A percentile compares a stretch with the other conserved stretches of the same genome.
Evolutionary conservation across 2,797 vertebrate species (phyloP).

Genomic region (Coregonus sp.): DNA sequence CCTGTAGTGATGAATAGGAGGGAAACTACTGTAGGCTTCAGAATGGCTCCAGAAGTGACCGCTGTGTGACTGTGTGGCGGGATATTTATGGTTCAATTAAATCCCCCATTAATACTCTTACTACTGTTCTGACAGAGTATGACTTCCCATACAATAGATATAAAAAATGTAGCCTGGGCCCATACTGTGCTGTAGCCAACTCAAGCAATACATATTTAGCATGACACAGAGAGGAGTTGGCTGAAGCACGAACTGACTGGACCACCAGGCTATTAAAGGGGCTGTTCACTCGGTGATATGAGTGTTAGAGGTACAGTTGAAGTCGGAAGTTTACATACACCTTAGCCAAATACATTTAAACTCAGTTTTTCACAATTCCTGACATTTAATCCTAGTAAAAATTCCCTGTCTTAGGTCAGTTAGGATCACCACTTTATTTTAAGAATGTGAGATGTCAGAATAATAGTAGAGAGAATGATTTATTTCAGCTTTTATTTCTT

Average conservation of each 20-base stretch:
- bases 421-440: no score
- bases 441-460: no score
- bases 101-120: not conserved
- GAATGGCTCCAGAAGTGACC: slow-evolving; percentile 17
- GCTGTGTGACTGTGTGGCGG: not conserved
- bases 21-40: slow-evolving; percentile 40
- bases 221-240: not conserved
- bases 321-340: no score
- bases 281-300: not conserved
- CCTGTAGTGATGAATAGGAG: slow-evolving; percentile 50
- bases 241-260: not conserved
- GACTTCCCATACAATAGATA: not conserved
- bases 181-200: no score
- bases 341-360: no score
- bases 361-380: no score
- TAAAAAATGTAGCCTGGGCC: not conserved
- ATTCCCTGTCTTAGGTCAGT: no score
- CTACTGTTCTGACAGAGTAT: not conserved
- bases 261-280: not conserved
- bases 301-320: no score
- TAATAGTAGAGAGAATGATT: no score
- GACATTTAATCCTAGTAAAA: no score
- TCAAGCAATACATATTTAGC: no score
- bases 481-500: no score
- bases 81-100: slow-evolving; percentile 11